Conservation (phyloP, 2,888 invertebrate genomes). For the Actias luna region DNA sequence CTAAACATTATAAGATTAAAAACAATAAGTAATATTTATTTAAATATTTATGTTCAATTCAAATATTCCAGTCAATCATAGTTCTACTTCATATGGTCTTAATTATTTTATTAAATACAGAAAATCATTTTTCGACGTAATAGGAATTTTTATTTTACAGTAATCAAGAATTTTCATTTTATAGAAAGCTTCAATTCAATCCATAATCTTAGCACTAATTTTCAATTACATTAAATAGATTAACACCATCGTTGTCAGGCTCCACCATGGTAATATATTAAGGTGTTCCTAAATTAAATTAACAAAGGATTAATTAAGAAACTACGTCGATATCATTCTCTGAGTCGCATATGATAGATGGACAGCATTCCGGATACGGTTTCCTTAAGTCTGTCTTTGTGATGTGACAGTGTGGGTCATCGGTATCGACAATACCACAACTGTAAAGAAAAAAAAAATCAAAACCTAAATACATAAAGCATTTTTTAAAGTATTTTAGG, state of each 20-base stretch:
- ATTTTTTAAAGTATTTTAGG: too few relatives aligned
- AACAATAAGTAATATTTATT: too few relatives aligned
- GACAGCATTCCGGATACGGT: constrained; percentile 60
- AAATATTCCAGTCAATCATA: too few relatives aligned
- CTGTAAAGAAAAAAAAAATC: constrained; percentile 43
- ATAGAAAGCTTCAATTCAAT: not conserved
- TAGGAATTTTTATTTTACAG: too few relatives aligned
- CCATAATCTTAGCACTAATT: not conserved
- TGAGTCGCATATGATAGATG: constrained; percentile 47
- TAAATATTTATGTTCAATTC: too few relatives aligned
- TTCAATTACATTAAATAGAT: not conserved
- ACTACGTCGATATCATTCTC: constrained; percentile 9
- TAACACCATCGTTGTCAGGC: not conserved
- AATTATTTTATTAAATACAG: too few relatives aligned
- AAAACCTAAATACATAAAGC: too few relatives aligned
- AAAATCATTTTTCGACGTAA: too few relatives aligned
- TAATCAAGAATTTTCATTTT: not conserved
- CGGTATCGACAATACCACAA: constrained; percentile 44
- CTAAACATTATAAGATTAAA: too few relatives aligned
- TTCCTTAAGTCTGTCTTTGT: constrained; percentile 46
- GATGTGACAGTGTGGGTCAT: constrained; percentile 47
- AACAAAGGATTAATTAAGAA: not conserved
- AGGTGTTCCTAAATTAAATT: not conserved
- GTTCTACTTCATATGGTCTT: too few relatives aligned
- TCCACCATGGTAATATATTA: not conserved